Conservation (phyloP, 2,797 vertebrate genomes). For the Melanotaenia trifasciata region DNA sequence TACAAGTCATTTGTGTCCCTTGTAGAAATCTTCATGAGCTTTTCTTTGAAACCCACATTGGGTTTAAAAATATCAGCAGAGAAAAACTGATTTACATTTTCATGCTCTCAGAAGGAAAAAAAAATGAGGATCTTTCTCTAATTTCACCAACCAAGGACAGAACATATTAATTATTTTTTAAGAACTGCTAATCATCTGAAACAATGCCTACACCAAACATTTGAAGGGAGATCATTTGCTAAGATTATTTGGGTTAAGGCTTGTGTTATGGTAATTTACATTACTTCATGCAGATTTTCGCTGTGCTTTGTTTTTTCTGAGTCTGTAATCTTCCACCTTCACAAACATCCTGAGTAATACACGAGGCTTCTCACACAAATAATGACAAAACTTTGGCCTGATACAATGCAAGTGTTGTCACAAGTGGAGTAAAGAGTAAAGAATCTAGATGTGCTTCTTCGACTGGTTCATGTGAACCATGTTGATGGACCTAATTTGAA, state of each 20-base stretch:
- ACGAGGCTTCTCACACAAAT: not conserved
- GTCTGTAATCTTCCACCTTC: not conserved
- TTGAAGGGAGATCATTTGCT: not conserved
- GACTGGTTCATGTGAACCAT: not conserved
- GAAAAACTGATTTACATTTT: too few species aligned
- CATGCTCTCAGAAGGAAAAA: not conserved
- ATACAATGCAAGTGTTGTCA: not conserved
- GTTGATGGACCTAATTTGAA: not conserved
- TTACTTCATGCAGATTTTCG: not conserved
- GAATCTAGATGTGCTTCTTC: slow-evolving; percentile 21
- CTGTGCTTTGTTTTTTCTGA: not conserved
- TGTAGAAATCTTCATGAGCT: too few species aligned
- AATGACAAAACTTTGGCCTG: slow-evolving; percentile 4
- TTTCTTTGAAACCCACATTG: too few species aligned
- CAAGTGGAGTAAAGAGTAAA: not conserved
- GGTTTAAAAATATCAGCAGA: too few species aligned
- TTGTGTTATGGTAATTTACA: not conserved
- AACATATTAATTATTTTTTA: not conserved
- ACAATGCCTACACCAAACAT: too few species aligned
- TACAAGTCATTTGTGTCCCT: too few species aligned
- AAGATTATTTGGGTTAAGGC: not conserved
- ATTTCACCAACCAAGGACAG: not conserved
- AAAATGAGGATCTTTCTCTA: not conserved
- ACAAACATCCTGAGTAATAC: not conserved
- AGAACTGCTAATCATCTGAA: too few species aligned